Evolutionary conservation across 2,113 vertebrate species (phyloP), one percentile per base, ranked within the genome.

Genomic region (Leptobrachium ailaonicum): DNA sequence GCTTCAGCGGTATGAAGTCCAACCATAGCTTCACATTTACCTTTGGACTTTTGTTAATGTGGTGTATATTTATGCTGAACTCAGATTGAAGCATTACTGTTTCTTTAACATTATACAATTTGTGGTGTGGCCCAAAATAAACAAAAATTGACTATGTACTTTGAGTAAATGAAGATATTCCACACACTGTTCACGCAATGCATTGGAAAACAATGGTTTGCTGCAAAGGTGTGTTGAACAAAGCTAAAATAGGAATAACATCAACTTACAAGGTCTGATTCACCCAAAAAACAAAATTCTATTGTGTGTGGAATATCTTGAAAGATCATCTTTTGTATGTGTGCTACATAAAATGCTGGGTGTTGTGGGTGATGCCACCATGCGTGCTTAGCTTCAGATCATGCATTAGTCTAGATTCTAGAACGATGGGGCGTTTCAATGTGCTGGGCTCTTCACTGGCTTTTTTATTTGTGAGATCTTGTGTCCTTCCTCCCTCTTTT

Each of bases 401-500:
- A 63, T 41, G 47, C 50, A 6, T 78, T 64, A 77, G 47, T 13
- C 14, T 82, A 79, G 45, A n/a, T 10, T n/a, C 14, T 82, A 79
- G 45, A n/a, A 11, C 72, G 40, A 56, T 63, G 58, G 64, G 80
- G 76, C 20, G 54, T 74, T 67, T 60, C 50, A 67, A 44, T 50
- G n/a, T 47, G 69, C 77, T 14, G 56, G 42, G 6, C 4, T 73
- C 78, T 83, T 79, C 85, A 85, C 82, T 85, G 83, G 84, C 68
- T 86, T 60, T 82, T 87, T 66, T 41, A 82, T 85, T 84, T 83
- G 60, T 84, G 63, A 85, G 70, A 82, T 85, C 71, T 78, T 76
- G 8, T 42, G 45, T 47, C 32, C 41, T 83, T 84, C 80, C 44
- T 82, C 45, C 78, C 66, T 75, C 82, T 85, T 85, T 83, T 32